Evolutionary conservation across 2,113 vertebrate species (phyloP), one percentile per base, ranked within the genome.

Genomic region (Charadrius vociferus): DNA sequence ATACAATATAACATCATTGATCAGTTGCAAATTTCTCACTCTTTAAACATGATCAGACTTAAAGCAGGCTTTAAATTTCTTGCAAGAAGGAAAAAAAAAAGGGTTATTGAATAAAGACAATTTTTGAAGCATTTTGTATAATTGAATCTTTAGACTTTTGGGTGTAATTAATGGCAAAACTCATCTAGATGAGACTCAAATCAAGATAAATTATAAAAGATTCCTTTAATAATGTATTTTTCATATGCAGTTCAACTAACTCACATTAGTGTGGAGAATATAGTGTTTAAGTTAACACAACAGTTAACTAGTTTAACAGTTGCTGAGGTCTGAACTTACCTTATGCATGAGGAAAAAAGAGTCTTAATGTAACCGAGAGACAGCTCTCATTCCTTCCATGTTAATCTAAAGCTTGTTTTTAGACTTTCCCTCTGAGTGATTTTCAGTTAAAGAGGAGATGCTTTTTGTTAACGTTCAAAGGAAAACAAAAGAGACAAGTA

Each of bases 91-190:
- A 34, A 8, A 27, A 34, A 8, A 27, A 83, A 81, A 65, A 52
- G 14, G 10, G 6, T 68, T 73, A 39, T 43, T 68, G 49, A 37
- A 29, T 29, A 18, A 81, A 68, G 39, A 52, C 2, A 6, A 43
- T 43, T 83, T 80, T n/a, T 83, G 6, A 72, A 80, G 27, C 52
- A 79, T 68, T 88, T 34, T 55, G 5, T 91, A 29, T 52, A 86
- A 92, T 20, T 79, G 66, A 80, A 87, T 77, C 1, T 0, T 92
- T 87, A 94, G 70, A 91, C 12, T 94, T 79, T 12, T 4, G 9
- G 39, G 53, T 85, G 47, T 75, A 93, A 78, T 94, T 90, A 96
- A 74, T 74, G 41, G 59, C 30, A 85, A 92, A 94, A 74, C 47
- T 80, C 66, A 67, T 70, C 62, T 78, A 82, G 45, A 71, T 80